Conservation (phyloP, 2,113 vertebrate genomes). For the Onychorhynchus coronatus region DNA sequence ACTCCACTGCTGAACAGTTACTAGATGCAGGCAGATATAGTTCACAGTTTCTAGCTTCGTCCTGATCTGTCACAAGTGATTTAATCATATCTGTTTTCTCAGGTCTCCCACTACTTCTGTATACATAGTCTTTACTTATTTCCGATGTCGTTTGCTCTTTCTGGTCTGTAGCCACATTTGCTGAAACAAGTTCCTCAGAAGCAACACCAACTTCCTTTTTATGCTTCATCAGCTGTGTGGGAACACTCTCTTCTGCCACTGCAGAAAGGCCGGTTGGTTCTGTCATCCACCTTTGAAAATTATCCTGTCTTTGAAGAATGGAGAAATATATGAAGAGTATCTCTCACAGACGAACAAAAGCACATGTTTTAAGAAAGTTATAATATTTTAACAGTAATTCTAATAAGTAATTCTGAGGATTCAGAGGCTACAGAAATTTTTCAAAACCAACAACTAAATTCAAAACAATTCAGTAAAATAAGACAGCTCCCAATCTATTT, state of each 20-base stretch:
- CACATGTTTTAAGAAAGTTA: not conserved
- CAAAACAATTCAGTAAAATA: not conserved
- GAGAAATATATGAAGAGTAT: not conserved
- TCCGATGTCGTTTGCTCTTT: not conserved
- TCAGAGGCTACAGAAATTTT: not conserved
- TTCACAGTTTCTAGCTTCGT: not conserved
- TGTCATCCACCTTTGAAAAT: not conserved
- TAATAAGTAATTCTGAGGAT: not conserved
- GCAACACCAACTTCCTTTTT: not conserved
- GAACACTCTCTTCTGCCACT: not conserved
- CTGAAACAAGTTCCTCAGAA: not conserved
- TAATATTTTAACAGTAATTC: accelerated
- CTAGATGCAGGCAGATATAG: not conserved
- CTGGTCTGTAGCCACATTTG: not conserved
- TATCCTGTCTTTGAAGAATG: conserved; percentile 55
- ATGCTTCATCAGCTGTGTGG: not conserved
- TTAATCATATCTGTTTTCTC: not conserved
- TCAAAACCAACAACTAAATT: not conserved
- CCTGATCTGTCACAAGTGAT: not conserved
- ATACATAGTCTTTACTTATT: not conserved
- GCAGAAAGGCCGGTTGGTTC: not conserved
- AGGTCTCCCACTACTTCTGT: not conserved
- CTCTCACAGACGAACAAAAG: not conserved
- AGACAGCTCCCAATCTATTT: not conserved
- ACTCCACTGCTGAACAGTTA: not conserved